These are phyloP conservation scores for Falco punctatus DNA, from an alignment of 2,113 vertebrate genomes.

Conservation along the genomic window DNA sequence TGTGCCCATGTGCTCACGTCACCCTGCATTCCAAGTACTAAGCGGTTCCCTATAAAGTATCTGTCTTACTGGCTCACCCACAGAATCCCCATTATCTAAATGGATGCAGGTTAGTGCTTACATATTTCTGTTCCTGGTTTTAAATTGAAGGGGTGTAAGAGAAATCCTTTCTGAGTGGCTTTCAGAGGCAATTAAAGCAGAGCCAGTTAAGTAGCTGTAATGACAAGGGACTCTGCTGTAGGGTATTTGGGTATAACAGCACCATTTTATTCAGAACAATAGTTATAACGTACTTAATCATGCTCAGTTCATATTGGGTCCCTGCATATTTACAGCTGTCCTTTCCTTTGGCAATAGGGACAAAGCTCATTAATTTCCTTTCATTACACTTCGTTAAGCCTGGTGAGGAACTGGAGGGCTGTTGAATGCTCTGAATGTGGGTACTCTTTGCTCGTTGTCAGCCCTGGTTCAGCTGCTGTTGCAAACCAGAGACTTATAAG, in stretches of 20 bases:
- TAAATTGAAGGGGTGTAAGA: neutral
- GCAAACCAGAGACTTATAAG: neutral
- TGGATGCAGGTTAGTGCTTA: neutral
- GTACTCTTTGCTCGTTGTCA: neutral
- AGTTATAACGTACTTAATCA: constrained; percentile 37
- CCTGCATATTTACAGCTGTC: neutral
- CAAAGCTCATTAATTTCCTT: constrained; percentile 50
- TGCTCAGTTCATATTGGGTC: constrained; percentile 7
- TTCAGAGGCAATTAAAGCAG: constrained; percentile 24
- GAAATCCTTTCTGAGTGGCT: neutral
- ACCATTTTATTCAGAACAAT: constrained; percentile 20
- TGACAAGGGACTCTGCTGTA: neutral
- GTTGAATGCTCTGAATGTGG: neutral
- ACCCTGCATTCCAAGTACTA: fast-evolving
- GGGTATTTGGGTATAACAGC: constrained; percentile 15
- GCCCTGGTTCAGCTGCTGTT: neutral
- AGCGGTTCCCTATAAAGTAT: neutral
- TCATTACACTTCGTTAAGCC: constrained; percentile 33
- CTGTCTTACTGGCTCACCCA: neutral
- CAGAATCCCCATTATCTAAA: neutral
- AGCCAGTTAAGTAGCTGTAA: neutral
- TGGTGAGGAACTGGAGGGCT: neutral
- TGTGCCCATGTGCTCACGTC: fast-evolving
- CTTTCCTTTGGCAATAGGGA: constrained; percentile 13
- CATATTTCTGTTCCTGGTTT: neutral